Percentiles rank a stretch among this genome's conserved stretches.
Conservation (phyloP, 2,797 vertebrate species). For the Lacerta agilis region DNA sequence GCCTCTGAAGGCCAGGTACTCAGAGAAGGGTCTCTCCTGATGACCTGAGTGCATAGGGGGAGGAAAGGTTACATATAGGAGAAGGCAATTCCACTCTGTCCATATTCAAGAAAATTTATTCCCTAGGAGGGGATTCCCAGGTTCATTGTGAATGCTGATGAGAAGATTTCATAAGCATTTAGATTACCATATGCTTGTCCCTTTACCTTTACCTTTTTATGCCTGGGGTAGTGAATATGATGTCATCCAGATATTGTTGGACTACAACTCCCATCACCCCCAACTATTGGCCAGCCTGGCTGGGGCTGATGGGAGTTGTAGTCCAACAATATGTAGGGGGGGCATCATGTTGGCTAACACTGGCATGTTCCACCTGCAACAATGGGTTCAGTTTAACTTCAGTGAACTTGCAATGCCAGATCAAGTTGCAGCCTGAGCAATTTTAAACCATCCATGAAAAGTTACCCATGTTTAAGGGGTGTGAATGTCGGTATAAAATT, state of each 20-base stretch:
- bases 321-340: too few relatives aligned
- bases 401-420: background rate
- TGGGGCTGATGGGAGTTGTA: too few relatives aligned
- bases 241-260: too few relatives aligned
- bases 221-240: too few relatives aligned
- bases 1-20: background rate
- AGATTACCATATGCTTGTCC: background rate
- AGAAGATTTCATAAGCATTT: background rate
- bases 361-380: background rate
- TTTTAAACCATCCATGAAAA: background rate
- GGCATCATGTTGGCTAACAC: too few relatives aligned
- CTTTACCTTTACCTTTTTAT: too few relatives aligned
- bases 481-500: background rate
- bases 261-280: too few relatives aligned
- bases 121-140: background rate
- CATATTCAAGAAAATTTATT: background rate
- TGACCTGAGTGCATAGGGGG: background rate
- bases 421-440: background rate
- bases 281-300: too few relatives aligned
- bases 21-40: background rate
- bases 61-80: background rate
- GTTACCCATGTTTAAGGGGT: background rate
- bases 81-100: background rate
- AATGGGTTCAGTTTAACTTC: background rate
- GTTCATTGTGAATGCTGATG: background rate